Percentiles rank a stretch among this genome's conserved stretches.
Conservation (phyloP, 2,797 vertebrate species). For the Enteromius fasciolatus region DNA sequence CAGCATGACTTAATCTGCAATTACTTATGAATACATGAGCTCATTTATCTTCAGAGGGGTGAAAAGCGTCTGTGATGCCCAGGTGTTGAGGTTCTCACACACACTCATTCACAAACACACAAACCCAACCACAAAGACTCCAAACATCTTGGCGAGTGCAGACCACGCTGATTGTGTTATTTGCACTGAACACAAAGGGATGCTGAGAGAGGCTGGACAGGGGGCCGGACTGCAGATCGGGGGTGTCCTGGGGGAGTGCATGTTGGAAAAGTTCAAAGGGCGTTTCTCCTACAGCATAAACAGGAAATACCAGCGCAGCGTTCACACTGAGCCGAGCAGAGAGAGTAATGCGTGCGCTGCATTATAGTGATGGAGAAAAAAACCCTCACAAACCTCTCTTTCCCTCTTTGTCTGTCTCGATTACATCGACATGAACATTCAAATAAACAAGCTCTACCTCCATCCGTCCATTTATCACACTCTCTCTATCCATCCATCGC, state of each 20-base stretch:
- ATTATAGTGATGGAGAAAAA: conserved; percentile 30
- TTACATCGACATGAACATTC: neutral
- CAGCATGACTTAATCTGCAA: neutral
- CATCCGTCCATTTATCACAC: no score
- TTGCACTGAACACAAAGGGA: conserved; percentile 45
- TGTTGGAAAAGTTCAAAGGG: conserved; percentile 64
- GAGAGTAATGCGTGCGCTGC: conserved; percentile 33
- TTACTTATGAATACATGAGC: neutral
- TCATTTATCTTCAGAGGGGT: conserved; percentile 15
- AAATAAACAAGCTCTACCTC: no score
- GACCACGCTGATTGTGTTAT: conserved; percentile 34
- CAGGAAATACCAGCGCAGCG: conserved; percentile 67
- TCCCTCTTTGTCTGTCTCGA: neutral
- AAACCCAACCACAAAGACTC: conserved; percentile 12
- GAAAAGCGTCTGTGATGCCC: conserved; percentile 18
- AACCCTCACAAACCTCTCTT: neutral
- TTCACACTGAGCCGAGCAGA: conserved; percentile 55
- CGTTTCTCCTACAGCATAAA: conserved; percentile 58
- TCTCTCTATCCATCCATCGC: no score
- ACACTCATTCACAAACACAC: conserved; percentile 24
- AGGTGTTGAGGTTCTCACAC: conserved; percentile 35
- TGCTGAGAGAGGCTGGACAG: conserved; percentile 51
- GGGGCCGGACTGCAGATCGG: conserved; percentile 39
- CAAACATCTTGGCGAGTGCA: conserved; percentile 4
- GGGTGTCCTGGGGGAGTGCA: conserved; percentile 56